These are phyloP conservation scores for Probosciger aterrimus DNA, from an alignment of 2,113 vertebrate species.

Conservation along the genomic window DNA sequence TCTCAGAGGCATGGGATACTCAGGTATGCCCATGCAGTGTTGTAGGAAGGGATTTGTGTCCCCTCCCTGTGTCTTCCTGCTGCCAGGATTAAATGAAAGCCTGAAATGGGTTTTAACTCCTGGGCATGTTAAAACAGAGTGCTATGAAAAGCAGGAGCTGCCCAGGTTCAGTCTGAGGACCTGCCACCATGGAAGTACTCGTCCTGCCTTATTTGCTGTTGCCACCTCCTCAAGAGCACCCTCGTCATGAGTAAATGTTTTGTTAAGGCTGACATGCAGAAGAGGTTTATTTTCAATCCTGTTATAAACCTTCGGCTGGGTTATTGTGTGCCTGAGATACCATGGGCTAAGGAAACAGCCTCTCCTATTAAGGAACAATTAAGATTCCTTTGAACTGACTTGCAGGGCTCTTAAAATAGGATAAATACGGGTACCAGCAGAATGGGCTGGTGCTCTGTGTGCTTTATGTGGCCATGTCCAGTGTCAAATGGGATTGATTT, in stretches of 20 bases:
- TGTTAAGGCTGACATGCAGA: not conserved
- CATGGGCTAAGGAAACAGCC: not conserved
- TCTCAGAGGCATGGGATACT: not conserved
- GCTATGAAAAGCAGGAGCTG: not conserved
- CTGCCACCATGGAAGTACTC: not conserved
- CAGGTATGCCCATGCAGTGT: not conserved
- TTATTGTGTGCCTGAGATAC: not conserved
- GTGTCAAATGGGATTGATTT: accelerated
- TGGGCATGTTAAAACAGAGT: not conserved
- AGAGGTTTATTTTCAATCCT: not conserved
- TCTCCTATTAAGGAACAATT: not conserved
- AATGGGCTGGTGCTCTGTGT: not conserved
- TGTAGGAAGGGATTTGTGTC: not conserved
- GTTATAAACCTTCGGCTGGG: not conserved
- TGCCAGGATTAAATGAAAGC: not conserved
- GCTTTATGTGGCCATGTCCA: accelerated
- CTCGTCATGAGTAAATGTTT: not conserved
- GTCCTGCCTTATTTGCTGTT: not conserved
- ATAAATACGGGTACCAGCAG: not conserved
- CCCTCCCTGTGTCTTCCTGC: not conserved
- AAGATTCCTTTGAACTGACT: constrained; percentile 26
- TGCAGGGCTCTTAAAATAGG: not conserved
- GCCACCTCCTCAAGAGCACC: not conserved
- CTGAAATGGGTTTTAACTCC: accelerated
- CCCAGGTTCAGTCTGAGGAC: not conserved